Conservation (phyloP, 1,140 invertebrate genomes). For the Antheraea pernyi region DNA sequence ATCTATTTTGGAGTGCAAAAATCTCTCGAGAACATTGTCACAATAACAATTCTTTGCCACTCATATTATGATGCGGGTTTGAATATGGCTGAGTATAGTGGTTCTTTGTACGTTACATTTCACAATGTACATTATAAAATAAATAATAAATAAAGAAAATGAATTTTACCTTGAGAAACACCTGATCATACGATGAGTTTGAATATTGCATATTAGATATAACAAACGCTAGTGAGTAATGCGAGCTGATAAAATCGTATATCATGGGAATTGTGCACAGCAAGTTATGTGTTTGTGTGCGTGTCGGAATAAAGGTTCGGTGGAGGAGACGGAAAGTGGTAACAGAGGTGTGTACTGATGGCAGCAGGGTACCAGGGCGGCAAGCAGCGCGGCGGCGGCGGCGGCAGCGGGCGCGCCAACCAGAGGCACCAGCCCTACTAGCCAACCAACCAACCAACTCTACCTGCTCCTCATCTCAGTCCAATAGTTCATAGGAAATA, state of each 20-base stretch:
- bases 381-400: slow-evolving; percentile 84
- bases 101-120: neutral
- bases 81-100: neutral
- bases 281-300: slow-evolving; percentile 1
- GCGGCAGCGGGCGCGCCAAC: slow-evolving; percentile 84
- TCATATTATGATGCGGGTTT: neutral
- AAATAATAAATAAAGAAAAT: neutral
- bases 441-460: slow-evolving; percentile 33
- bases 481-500: slow-evolving; percentile 57
- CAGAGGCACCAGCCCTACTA: slow-evolving; percentile 90
- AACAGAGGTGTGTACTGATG: slow-evolving; percentile 27
- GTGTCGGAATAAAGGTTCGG: slow-evolving; percentile 2
- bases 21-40: neutral
- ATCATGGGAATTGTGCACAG: neutral
- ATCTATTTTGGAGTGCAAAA: neutral
- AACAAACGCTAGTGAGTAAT: too few species aligned
- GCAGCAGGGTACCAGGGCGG: slow-evolving; percentile 81
- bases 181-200: slow-evolving; percentile 1
- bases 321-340: slow-evolving; percentile 1
- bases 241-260: neutral
- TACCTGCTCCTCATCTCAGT: slow-evolving; percentile 69
- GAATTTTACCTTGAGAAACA: neutral
- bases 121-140: neutral
- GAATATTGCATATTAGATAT: too few species aligned
- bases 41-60: neutral